Evolutionary conservation across 2,888 invertebrate genomes (phyloP).

Genomic region (Podabrus alpinus): DNA sequence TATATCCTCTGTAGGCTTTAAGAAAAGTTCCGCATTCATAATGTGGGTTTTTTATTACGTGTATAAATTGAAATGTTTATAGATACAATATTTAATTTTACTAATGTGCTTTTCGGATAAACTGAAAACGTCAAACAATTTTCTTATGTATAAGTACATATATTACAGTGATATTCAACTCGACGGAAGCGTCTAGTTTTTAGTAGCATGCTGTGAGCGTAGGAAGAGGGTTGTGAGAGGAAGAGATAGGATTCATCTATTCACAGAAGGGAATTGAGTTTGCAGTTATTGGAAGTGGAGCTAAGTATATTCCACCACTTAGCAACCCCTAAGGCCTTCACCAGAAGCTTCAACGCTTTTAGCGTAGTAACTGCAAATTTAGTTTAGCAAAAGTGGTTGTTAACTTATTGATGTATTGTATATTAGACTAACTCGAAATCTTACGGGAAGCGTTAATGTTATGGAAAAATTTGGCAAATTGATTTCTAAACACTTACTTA

Average conservation of each 20-base stretch:
- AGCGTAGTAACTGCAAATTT: constrained; percentile 30
- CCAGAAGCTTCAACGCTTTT: constrained; percentile 29
- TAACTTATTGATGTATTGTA: constrained; percentile 27
- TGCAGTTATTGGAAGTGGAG: constrained; percentile 29
- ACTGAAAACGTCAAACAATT: background rate
- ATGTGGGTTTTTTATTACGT: background rate
- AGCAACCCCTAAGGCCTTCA: constrained; percentile 29
- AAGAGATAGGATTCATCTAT: constrained; percentile 32
- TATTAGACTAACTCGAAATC: constrained; percentile 16
- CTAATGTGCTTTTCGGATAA: background rate
- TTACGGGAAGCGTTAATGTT: background rate
- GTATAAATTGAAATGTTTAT: background rate
- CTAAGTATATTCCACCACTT: constrained; percentile 31
- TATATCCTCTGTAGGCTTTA: background rate
- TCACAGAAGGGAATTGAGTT: constrained; percentile 32
- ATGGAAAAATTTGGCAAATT: background rate
- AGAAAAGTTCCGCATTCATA: background rate
- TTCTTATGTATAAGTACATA: constrained; percentile 3
- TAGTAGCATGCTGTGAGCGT: constrained; percentile 18
- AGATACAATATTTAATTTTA: constrained; percentile 1
- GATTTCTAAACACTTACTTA: background rate
- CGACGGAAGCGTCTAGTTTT: constrained; percentile 24
- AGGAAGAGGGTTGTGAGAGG: constrained; percentile 26
- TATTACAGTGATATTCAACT: constrained; percentile 11
- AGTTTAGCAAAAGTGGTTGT: constrained; percentile 30